phyloP scores from a whole-genome alignment of 2,113 vertebrate genomes.

The Rhegmatorhina hoffmannsi region DNA sequence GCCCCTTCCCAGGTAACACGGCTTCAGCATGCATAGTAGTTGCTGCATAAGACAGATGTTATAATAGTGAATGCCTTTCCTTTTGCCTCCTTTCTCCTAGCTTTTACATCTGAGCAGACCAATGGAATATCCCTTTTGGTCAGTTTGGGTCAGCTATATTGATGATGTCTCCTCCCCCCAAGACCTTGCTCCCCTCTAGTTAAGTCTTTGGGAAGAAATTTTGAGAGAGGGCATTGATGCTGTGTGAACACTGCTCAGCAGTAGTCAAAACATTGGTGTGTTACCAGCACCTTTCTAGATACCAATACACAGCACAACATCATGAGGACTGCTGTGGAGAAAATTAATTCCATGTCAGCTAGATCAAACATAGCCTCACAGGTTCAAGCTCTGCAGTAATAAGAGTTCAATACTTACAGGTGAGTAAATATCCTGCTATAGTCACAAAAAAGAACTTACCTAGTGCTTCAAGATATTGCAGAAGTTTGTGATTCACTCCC shows the following conservation, averaged over 20 bases:
- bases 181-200: background rate
- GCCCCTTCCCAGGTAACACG: background rate
- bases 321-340: background rate
- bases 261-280: background rate
- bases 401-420: background rate
- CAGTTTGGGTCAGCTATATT: background rate
- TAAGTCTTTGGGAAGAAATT: background rate
- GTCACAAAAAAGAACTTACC: background rate
- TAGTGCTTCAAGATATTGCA: background rate
- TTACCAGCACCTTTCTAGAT: background rate
- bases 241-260: background rate
- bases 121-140: background rate
- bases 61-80: background rate
- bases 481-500: background rate
- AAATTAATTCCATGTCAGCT: background rate
- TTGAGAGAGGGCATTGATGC: background rate
- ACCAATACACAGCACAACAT: background rate
- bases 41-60: background rate
- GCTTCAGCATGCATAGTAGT: background rate
- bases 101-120: background rate
- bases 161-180: background rate
- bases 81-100: background rate
- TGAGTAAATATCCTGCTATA: background rate
- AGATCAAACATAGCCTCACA: background rate
- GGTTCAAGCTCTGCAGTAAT: background rate